A percentile compares a stretch with the other conserved stretches of the same genome.
These are phyloP conservation scores for Hippocampus abdominalis DNA, from an alignment of 2,113 vertebrate genomes.

Conservation along the genomic window DNA sequence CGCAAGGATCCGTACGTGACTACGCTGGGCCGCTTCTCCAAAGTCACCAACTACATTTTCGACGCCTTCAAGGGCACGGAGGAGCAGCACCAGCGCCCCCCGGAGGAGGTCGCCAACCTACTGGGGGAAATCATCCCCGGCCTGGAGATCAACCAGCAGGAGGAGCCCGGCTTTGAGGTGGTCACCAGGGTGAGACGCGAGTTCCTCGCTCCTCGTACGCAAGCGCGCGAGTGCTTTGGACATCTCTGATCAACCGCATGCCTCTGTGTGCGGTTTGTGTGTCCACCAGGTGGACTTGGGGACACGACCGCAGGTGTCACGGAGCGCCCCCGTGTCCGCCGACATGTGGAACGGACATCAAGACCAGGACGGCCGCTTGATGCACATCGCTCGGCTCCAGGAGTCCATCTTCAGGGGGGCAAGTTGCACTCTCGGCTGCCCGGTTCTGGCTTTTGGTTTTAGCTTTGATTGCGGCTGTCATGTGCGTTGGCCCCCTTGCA, in stretches of 20 bases:
- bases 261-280: not conserved
- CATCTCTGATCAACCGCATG: not conserved
- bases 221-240: no score
- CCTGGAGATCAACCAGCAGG: slow-evolving; percentile 95
- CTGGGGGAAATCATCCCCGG: slow-evolving; percentile 89
- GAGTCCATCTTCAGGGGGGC: slow-evolving; percentile 89
- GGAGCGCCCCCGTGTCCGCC: slow-evolving; percentile 79
- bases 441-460: not conserved
- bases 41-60: slow-evolving; percentile 93
- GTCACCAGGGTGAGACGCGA: slow-evolving; percentile 86
- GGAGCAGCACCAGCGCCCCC: slow-evolving; percentile 81
- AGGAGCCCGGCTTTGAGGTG: slow-evolving; percentile 97
- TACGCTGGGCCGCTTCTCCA: slow-evolving; percentile 90
- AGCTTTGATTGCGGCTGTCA: not conserved
- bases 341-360: slow-evolving; percentile 83
- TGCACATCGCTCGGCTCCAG: slow-evolving; percentile 76
- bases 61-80: slow-evolving; percentile 84
- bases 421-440: slow-evolving; percentile 14
- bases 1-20: slow-evolving; percentile 88
- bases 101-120: slow-evolving; percentile 87
- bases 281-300: slow-evolving; percentile 84
- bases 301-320: slow-evolving; percentile 78
- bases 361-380: slow-evolving; percentile 85
- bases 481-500: slow-evolving; percentile 39
- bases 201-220: not conserved